Evolutionary conservation across 1,140 invertebrate species (phyloP).

Genomic region (Archivesica marissinica): DNA sequence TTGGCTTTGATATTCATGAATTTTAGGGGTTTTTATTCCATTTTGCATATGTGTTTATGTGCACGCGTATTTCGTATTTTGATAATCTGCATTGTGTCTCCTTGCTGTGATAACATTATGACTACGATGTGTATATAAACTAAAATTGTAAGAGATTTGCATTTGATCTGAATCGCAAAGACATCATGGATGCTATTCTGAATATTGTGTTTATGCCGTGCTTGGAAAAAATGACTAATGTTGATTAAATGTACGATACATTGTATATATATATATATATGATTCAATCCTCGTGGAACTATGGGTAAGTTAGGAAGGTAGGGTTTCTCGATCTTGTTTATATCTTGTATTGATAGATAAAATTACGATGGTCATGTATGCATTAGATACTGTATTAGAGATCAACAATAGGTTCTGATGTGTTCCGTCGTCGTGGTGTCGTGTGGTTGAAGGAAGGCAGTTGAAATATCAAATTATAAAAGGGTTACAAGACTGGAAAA

Average conservation of each 20-base stretch:
- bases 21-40: background rate
- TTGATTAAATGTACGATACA: background rate
- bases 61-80: background rate
- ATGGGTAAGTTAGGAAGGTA: slow-evolving; percentile 15
- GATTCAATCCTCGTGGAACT: slow-evolving; percentile 26
- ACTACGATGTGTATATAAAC: background rate
- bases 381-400: background rate
- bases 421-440: background rate
- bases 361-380: background rate
- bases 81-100: slow-evolving; percentile 14
- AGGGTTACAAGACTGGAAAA: too few relatives aligned
- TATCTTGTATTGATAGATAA: background rate
- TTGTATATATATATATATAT: background rate
- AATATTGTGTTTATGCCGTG: background rate
- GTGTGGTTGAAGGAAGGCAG: background rate
- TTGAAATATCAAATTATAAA: background rate
- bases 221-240: background rate
- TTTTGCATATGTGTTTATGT: background rate
- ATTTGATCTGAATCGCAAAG: background rate
- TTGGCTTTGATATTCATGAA: slow-evolving; percentile 8
- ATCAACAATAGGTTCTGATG: background rate
- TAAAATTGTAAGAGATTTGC: background rate
- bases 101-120: slow-evolving; percentile 10
- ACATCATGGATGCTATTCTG: background rate
- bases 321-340: background rate